Base-by-base conservation (phyloP, 2,888 invertebrate genomes). In the Pheosia gnoma region DNA sequence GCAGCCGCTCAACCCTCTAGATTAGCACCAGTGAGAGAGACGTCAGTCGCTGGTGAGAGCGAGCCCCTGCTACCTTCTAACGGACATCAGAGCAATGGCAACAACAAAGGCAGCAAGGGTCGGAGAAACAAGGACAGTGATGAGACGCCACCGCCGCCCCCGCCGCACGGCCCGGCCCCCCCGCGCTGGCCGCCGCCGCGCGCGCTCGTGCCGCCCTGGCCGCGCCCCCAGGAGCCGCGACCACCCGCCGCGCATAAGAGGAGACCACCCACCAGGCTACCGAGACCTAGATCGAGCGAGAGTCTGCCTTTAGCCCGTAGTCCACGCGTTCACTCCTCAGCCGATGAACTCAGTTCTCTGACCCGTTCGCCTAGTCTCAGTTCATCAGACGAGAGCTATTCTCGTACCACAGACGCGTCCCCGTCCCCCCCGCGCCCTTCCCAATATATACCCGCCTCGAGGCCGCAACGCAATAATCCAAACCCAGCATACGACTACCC, bases 371-470 rank as follows among this genome's bases (percentile, higher is more conserved):
- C 97, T 0, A 97, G 96, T 81, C 95, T 97, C 68, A 97, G 96
- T 84, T 97, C 97, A 60, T 97, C 97, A 0, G 97, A 97, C 81
- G 97, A 97, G 87, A 97, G 97, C 86, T 97, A 96, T 81, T 96
- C 97, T 53, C 95, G 97, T 73, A 97, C 97, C 5, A 97, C 97
- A 0, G 96, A 96, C 79, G 97, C 93, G 1, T 94, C 93, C 0
- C 95, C 95, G 5, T 95, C 95, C 0, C 95, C 94, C 5, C 95
- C 95, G 0, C 90, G 95, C 37, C 94, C 94, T 1, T 90, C 94
- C 36, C 93, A 90, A 47, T 89, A 89, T 88, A 89, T 94, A 4
- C 95, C 94, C 25, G 25, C 25, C 25, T 83, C 91, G 5, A 74
- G 86, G 37, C 83, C 82, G 7, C 87, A 81, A 43, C 94, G 95